Base-by-base conservation (phyloP, 2,797 vertebrate species). In the Natrix natrix region DNA sequence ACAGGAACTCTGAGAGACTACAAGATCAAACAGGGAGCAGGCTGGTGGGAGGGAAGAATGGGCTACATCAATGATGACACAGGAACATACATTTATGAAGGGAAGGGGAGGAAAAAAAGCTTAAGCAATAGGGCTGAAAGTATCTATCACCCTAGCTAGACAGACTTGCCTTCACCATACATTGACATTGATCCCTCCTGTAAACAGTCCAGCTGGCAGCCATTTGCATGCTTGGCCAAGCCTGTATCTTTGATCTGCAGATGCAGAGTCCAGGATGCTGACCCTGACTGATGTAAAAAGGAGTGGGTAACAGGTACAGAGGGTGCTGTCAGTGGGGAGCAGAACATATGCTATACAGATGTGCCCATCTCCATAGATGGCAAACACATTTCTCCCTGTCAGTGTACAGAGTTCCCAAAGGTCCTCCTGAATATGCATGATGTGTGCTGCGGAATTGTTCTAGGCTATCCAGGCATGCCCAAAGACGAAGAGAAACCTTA, bases 251-350 rank as follows among this genome's bases (percentile, higher is more conserved):
- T 97, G 96, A 97, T 97, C 94, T 97, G 92, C 91, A 88, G 92
- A 95, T 96, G 97, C 95, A 90, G 93, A 96, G 96, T 90, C 74
- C 94, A 94, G 10, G 0, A 56, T 87, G 95, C 83, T 96, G 96
- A 97, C 96, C 96, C 16, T 63, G 94, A 66, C 90, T 95, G 92
- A 66, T 93, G 95, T 52, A 52, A 11, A n/a, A 0, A 0, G 92
- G 32, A 93, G 95, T 91, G 94, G 94, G 92, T 95, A 94, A 93
- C 96, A 97, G 97, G 96, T 96, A 97, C 94, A 93, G 92, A 96
- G 94, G 87, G 6, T 92, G 89, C 90, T 0, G 0, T 93, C 69
- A 93, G 88, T 86, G 59, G 57, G n/a, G 1, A 63, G 87, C 56
- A 7, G 1, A 92, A 96, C 96, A 97, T 95, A 1, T 97, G 97